phyloP scores from a whole-genome alignment of 2,113 vertebrate species.

The Nothoprocta perdicaria region DNA sequence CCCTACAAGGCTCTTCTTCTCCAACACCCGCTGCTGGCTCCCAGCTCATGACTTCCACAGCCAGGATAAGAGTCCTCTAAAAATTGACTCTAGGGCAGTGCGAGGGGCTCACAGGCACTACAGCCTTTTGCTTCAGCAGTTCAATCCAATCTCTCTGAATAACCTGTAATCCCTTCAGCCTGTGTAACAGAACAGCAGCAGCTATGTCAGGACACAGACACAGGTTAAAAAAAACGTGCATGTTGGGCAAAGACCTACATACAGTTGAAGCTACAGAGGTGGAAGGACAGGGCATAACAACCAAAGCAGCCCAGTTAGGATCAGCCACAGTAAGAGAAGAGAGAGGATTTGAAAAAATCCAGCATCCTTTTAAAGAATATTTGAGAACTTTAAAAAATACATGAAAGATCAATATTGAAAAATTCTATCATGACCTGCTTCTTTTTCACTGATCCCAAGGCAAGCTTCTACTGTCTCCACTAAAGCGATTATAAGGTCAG shows the following conservation, averaged over 20 bases:
- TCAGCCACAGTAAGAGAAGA: not conserved
- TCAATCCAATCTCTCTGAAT: not conserved
- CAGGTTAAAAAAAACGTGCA: rapidly evolving
- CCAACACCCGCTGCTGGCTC: rapidly evolving
- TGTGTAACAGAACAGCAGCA: not conserved
- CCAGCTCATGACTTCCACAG: not conserved
- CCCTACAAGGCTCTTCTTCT: not conserved
- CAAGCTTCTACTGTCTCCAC: not conserved
- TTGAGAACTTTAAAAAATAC: not conserved
- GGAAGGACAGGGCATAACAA: not conserved
- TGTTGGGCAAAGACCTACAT: not conserved
- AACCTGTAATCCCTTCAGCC: not conserved
- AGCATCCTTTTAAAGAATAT: not conserved
- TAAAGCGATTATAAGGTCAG: conserved; percentile 14
- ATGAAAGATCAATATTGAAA: not conserved
- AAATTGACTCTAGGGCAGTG: not conserved
- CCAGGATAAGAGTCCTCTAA: not conserved
- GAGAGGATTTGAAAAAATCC: not conserved
- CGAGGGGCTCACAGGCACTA: not conserved
- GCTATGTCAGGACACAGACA: not conserved
- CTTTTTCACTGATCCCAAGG: not conserved
- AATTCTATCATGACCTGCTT: not conserved
- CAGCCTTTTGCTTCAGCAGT: not conserved
- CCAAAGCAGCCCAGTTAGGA: not conserved
- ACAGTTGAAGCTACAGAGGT: not conserved